These are phyloP conservation scores for Diacarnus erythraeanus DNA, from an alignment of 37 sponge, comb jelly and placozoan species.

Conservation along the genomic window DNA sequence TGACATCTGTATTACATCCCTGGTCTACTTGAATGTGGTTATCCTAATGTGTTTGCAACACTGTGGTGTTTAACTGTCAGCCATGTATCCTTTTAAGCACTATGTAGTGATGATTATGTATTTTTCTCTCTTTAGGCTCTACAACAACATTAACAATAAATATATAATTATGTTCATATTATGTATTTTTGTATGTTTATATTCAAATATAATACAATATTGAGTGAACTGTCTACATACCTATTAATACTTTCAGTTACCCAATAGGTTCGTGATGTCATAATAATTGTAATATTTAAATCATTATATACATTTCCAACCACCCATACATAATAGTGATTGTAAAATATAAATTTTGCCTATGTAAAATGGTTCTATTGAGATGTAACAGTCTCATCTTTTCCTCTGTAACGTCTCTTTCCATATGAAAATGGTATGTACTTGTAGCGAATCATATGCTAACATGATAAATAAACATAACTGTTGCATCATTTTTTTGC, in stretches of 20 bases:
- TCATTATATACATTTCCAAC: background rate
- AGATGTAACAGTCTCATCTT: slow-evolving; percentile 62
- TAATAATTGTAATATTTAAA: background rate
- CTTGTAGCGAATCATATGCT: slow-evolving; percentile 95
- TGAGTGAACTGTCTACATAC: no score
- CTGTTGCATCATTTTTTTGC: background rate
- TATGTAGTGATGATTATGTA: background rate
- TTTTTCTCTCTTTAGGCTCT: background rate
- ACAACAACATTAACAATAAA: background rate
- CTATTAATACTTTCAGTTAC: no score
- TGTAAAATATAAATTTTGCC: background rate
- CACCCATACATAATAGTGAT: background rate
- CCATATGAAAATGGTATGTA: slow-evolving; percentile 96
- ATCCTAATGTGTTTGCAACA: no score
- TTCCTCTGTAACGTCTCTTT: slow-evolving; percentile 86
- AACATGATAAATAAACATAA: background rate
- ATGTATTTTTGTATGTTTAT: no score
- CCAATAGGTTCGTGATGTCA: no score
- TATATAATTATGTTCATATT: no score
- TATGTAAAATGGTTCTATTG: background rate
- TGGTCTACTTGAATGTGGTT: no score
- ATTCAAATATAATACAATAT: no score
- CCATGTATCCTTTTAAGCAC: background rate
- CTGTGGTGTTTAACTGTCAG: no score
- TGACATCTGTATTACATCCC: no score